These are phyloP conservation scores for Halcyon leucocephala DNA, from an alignment of 2,797 vertebrate species.

Conservation along the genomic window DNA sequence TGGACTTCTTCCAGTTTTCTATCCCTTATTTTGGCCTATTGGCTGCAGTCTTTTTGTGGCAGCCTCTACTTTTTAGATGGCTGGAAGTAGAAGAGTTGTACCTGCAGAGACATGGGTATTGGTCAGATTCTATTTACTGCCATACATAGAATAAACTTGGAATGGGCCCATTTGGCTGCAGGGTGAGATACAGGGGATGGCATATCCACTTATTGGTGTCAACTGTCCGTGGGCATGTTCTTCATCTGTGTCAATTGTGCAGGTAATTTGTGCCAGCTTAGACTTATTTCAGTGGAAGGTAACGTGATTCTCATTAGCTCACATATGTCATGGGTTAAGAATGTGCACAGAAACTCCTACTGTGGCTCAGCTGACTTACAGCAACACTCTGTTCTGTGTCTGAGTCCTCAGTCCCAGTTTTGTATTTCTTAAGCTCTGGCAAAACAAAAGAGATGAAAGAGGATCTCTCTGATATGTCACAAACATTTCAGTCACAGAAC, in stretches of 20 bases:
- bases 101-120: not conserved
- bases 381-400: not conserved
- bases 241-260: not conserved
- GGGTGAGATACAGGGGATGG: not conserved
- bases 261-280: conserved; percentile 14
- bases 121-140: not conserved
- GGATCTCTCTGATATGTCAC: not conserved
- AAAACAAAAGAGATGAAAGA: conserved; percentile 28
- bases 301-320: conserved; percentile 37
- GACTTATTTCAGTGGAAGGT: not conserved
- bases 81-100: not conserved
- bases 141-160: not conserved
- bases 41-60: not conserved
- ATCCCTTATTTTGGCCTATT: not conserved
- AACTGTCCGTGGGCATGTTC: not conserved
- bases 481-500: not conserved
- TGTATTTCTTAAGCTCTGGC: not conserved
- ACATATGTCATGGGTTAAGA: conserved; percentile 5
- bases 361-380: conserved; percentile 29
- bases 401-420: not conserved
- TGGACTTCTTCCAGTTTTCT: not conserved
- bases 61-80: not conserved
- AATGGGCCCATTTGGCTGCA: not conserved
- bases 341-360: conserved; percentile 12
- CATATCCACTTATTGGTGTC: not conserved